Evolutionary conservation across 1,140 invertebrate species (phyloP).

Genomic region (Ruditapes philippinarum): DNA sequence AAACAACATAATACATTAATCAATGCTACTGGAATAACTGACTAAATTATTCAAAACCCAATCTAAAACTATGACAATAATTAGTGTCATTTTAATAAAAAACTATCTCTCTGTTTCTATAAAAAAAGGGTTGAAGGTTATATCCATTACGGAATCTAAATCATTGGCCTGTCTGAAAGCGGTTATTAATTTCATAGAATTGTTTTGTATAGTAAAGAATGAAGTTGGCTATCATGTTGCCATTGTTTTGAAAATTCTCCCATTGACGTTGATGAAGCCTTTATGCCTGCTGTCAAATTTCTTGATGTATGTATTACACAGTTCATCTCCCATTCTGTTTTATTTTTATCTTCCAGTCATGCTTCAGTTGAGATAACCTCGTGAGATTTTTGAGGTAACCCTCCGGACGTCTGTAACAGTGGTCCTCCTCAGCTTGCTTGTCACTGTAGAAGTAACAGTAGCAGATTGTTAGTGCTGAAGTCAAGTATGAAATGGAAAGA

Average conservation of each 20-base stretch:
- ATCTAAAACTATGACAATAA: neutral
- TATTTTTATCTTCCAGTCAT: neutral
- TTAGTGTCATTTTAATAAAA: neutral
- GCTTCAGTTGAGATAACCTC: neutral
- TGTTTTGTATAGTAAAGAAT: conserved; percentile 8
- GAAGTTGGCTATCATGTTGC: neutral
- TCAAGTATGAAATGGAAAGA: too few relatives aligned
- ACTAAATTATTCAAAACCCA: neutral
- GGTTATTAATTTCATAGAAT: neutral
- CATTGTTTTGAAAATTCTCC: neutral
- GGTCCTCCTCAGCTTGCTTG: too few relatives aligned
- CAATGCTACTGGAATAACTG: neutral
- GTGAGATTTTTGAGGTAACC: neutral
- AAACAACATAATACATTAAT: neutral
- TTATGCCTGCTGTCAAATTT: neutral
- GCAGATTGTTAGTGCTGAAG: too few relatives aligned
- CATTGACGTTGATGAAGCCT: neutral
- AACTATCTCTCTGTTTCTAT: neutral
- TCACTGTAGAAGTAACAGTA: too few relatives aligned
- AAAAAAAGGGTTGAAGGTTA: neutral
- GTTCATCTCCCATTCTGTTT: neutral
- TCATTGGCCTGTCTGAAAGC: neutral
- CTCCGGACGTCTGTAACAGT: too few relatives aligned
- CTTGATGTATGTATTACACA: neutral
- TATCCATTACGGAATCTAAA: neutral